Percentiles rank a stretch among this genome's conserved stretches.
Conservation (phyloP, 2,888 invertebrate genomes). For the Polydrusus pterygomalis region DNA sequence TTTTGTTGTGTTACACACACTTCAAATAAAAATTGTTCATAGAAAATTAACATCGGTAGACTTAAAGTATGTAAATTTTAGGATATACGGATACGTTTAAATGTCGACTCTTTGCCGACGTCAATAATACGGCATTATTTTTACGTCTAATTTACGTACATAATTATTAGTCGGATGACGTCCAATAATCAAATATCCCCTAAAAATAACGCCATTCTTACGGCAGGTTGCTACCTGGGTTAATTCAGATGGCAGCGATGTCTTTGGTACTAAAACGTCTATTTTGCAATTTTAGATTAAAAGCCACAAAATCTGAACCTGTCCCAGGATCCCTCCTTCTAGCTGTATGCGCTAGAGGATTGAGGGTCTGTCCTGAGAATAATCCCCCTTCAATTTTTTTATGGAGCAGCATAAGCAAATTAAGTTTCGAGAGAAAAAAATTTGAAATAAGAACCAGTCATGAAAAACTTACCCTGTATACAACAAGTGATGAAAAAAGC, state of each 20-base stretch:
- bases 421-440: constrained; percentile 97
- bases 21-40: too few relatives aligned
- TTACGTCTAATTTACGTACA: too few relatives aligned
- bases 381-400: constrained; percentile 86
- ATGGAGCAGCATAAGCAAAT: constrained; percentile 96
- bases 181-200: too few relatives aligned
- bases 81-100: too few relatives aligned
- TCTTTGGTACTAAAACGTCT: background rate
- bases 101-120: too few relatives aligned
- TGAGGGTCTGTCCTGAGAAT: constrained; percentile 88
- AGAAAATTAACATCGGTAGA: too few relatives aligned
- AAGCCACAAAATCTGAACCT: constrained; percentile 83
- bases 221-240: background rate
- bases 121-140: too few relatives aligned
- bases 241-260: too few relatives aligned
- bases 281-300: constrained; percentile 75
- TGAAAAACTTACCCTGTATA: constrained; percentile 91
- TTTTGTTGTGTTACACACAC: too few relatives aligned
- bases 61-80: too few relatives aligned
- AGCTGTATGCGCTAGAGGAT: constrained; percentile 93
- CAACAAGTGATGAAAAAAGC: constrained; percentile 94
- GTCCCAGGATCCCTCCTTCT: constrained; percentile 89
- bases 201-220: too few relatives aligned
- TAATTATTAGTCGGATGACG: too few relatives aligned
- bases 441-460: constrained; percentile 96